Evolutionary conservation across 2,797 vertebrate species (phyloP).

Genomic region (Nasua narica): DNA sequence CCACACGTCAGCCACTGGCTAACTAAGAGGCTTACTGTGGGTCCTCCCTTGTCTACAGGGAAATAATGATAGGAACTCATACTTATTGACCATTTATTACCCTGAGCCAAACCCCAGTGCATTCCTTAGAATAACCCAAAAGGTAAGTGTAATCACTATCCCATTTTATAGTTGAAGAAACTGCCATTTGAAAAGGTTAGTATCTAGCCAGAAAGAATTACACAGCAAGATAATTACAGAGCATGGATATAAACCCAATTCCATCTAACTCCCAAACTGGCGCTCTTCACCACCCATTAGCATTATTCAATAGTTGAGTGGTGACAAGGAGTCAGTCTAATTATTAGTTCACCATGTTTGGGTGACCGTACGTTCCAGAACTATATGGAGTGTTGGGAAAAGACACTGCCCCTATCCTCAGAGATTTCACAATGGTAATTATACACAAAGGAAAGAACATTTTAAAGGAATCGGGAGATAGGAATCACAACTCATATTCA

Average conservation of each 20-base stretch:
- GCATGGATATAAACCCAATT: not conserved
- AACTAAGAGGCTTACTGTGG: not conserved
- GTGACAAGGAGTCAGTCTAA: not conserved
- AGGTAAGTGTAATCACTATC: not conserved
- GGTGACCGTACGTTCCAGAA: not conserved
- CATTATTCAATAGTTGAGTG: not conserved
- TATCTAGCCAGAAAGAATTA: conserved; percentile 2
- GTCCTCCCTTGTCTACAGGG: not conserved
- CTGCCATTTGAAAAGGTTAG: not conserved
- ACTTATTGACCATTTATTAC: not conserved
- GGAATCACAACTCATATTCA: not conserved
- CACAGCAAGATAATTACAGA: not conserved
- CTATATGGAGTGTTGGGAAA: not conserved
- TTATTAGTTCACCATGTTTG: not conserved
- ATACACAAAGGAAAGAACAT: not conserved
- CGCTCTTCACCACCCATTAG: not conserved
- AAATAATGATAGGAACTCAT: not conserved
- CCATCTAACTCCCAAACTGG: not conserved
- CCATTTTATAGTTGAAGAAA: not conserved
- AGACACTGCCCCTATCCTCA: not conserved
- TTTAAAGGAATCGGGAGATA: not conserved
- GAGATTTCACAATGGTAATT: not conserved
- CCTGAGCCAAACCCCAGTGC: not conserved
- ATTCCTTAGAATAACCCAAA: not conserved
- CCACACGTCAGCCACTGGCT: not conserved